Evolutionary conservation across 2,113 vertebrate species (phyloP), one percentile per base, ranked within the genome.

Genomic region (Vulpes lagopus): DNA sequence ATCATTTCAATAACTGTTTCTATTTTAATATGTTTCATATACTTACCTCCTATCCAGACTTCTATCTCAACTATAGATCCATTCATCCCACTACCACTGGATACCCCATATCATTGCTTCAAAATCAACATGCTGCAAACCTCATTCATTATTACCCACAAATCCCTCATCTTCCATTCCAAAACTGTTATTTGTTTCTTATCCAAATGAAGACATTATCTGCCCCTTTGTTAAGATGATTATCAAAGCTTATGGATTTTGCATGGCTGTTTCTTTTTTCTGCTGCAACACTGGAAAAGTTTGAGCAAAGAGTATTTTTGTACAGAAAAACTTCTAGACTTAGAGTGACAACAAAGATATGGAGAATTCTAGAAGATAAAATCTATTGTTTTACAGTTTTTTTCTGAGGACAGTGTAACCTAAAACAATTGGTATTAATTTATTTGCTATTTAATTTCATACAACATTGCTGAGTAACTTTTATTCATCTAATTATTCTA

Each of bases 171-270:
- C 4, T 11, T 38, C 4, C 25, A 38, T 81, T 62, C 5, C 43
- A 15, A 27, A 79, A 8, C 60, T 22, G 3, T 16, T 38, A 30
- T 43, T 55, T 81, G 35, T 43, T 51, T 25, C 55, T 85, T 49
- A 49, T 30, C 11, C 23, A 3, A 1, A 2, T 2, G n/a, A 65
- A 17, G 43, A n/a, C 0, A 5, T 12, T 51, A 0, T 11, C 51
- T 43, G 20, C 0, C 30, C 32, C 57, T 51, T 32, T 11, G 2
- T 25, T 43, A 17, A 62, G 16, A n/a, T 53, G 32, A 38, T 51
- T 32, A 16, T 35, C 53, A 78, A 62, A 64, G 15, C 23, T 69
- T 53, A 8, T 53, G 30, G 32, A 30, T 84, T 91, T 67, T n/a
- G 19, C 17, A 7, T 23, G n/a, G 20, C 15, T 38, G 19, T 19